Percentiles rank a stretch among this genome's conserved stretches.
These are phyloP conservation scores for Ephialtes manifestator DNA, from an alignment of 2,888 invertebrate genomes.

Conservation along the genomic window DNA sequence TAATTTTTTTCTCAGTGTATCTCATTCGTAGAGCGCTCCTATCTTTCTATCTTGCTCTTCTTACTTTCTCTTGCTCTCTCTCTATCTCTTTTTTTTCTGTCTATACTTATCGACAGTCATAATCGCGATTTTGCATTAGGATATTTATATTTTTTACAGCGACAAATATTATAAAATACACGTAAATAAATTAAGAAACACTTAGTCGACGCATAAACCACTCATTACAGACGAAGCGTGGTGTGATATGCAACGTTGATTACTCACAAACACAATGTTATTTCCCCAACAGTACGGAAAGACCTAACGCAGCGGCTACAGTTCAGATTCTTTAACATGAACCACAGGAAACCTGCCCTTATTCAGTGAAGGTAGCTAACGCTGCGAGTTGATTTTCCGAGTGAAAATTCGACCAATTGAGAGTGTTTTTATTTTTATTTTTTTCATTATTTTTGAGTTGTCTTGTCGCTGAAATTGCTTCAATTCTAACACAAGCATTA, in stretches of 20 bases:
- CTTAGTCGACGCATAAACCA: constrained; percentile 28
- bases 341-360: constrained; percentile 95
- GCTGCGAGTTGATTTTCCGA: constrained; percentile 52
- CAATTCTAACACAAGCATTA: too few relatives aligned
- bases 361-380: constrained; percentile 90
- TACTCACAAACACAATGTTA: constrained; percentile 81
- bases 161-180: not conserved
- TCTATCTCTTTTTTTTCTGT: constrained; percentile 15
- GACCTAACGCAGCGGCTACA: constrained; percentile 97
- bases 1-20: constrained; percentile 9
- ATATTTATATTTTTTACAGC: constrained; percentile 1
- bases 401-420: constrained; percentile 31
- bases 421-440: constrained; percentile 35
- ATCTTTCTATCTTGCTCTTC: constrained; percentile 21
- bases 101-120: constrained; percentile 21
- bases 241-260: constrained; percentile 22
- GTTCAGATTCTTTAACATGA: constrained; percentile 98
- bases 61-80: not conserved
- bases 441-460: not conserved
- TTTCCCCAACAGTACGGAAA: constrained; percentile 96
- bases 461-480: too few relatives aligned
- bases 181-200: not conserved
- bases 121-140: not conserved
- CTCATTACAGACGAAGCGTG: constrained; percentile 43
- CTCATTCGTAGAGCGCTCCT: constrained; percentile 16